These are phyloP conservation scores for Drosophila mimetica DNA, from an alignment of 2,888 invertebrate species.

Conservation along the genomic window DNA sequence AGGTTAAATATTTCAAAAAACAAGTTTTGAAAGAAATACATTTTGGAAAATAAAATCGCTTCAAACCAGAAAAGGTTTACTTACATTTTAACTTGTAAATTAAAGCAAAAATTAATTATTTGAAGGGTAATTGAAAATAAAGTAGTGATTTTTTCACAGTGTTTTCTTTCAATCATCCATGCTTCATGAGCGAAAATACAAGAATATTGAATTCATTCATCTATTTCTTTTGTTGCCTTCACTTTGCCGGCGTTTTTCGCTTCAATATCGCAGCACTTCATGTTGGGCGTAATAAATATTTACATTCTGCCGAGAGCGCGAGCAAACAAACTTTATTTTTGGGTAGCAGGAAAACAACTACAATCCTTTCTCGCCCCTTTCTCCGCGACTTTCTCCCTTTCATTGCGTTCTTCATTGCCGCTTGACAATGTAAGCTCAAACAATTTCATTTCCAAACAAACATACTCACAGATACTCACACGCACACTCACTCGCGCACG, in stretches of 20 bases:
- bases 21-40: no score
- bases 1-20: no score
- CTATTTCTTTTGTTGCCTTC: slow-evolving; percentile 2
- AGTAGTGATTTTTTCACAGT: not conserved
- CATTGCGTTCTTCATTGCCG: not conserved
- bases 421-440: slow-evolving; percentile 59
- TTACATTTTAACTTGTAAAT: no score
- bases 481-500: slow-evolving; percentile 7
- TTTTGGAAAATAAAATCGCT: no score
- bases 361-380: slow-evolving; percentile 6
- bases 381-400: not conserved
- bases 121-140: no score
- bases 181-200: not conserved
- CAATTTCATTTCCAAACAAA: slow-evolving; percentile 66
- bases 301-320: slow-evolving; percentile 36
- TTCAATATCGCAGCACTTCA: slow-evolving; percentile 25
- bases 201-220: not conserved
- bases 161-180: not conserved
- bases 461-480: slow-evolving; percentile 13
- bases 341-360: slow-evolving; percentile 24
- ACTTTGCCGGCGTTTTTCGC: not conserved
- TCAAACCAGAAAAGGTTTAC: no score
- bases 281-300: slow-evolving; percentile 61
- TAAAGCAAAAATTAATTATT: no score
- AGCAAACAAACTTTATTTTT: slow-evolving; percentile 58